Evolutionary conservation across 2,888 invertebrate genomes (phyloP).

Genomic region (Cryptus viduatorius): DNA sequence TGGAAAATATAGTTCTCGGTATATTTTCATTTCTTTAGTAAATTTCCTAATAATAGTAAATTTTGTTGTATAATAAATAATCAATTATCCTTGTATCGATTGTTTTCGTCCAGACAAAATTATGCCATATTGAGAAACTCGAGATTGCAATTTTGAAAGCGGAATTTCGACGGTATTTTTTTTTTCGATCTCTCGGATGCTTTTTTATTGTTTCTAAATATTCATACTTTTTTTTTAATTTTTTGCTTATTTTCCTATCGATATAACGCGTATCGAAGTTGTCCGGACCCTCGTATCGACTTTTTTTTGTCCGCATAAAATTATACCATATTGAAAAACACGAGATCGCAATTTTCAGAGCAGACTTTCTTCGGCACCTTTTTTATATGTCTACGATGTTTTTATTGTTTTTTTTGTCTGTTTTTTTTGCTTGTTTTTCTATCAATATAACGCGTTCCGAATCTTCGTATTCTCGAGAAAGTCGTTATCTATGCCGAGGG

Average conservation of each 20-base stretch:
- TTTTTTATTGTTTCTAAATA: not conserved
- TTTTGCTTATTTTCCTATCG: not conserved
- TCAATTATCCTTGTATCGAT: not conserved
- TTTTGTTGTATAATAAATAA: not conserved
- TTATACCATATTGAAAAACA: not conserved
- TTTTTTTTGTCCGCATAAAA: not conserved
- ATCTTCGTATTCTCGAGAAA: not conserved
- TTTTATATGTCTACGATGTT: not conserved
- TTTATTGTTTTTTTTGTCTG: not conserved
- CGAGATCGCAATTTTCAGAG: not conserved
- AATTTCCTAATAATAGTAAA: not conserved
- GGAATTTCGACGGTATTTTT: not conserved
- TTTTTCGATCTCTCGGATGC: not conserved
- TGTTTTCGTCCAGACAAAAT: not conserved
- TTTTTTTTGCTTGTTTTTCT: not conserved
- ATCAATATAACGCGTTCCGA: not conserved
- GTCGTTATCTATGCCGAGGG: slow-evolving; percentile 45
- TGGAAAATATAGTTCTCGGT: not conserved
- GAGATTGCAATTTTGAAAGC: not conserved
- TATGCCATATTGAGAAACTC: too few species aligned
- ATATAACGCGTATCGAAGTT: not conserved
- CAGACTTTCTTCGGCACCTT: not conserved
- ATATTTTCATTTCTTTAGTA: too few species aligned
- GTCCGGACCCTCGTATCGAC: not conserved
- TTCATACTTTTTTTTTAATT: not conserved